phyloP scores from a whole-genome alignment of 2,113 vertebrate species.

The Nematolebias whitei region DNA sequence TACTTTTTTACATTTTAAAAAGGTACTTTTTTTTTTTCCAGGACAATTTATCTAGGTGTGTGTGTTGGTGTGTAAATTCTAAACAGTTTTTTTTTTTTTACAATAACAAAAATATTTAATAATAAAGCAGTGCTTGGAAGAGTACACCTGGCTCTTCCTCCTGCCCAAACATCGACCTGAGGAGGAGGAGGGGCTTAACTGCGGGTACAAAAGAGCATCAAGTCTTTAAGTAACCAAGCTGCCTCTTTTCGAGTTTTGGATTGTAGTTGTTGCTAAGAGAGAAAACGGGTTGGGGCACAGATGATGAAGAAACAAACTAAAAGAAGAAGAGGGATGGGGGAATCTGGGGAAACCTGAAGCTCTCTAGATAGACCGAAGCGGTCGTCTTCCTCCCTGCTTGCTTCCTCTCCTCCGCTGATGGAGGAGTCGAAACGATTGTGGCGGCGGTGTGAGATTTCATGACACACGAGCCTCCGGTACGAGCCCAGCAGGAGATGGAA shows the following conservation, averaged over 20 bases:
- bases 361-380: constrained; percentile 39
- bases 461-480: constrained; percentile 69
- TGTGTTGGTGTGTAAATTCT: constrained; percentile 65
- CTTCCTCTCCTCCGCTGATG: constrained; percentile 60
- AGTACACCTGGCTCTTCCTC: constrained; percentile 55
- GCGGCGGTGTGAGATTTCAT: constrained; percentile 28
- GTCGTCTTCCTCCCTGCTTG: constrained; percentile 52
- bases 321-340: constrained; percentile 9
- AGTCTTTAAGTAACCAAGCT: constrained; percentile 80
- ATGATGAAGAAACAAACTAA: constrained; percentile 41
- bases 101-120: constrained; percentile 69
- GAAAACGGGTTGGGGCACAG: constrained; percentile 9
- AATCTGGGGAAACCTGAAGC: constrained; percentile 68
- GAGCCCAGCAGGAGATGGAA: constrained; percentile 65
- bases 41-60: constrained; percentile 65
- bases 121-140: constrained; percentile 78
- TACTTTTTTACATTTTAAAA: constrained; percentile 59
- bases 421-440: constrained; percentile 52
- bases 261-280: constrained; percentile 49
- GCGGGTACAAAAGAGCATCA: constrained; percentile 70
- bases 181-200: constrained; percentile 41
- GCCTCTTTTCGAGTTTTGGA: constrained; percentile 77
- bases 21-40: constrained; percentile 64
- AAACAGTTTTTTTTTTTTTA: constrained; percentile 79
- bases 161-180: constrained; percentile 29